Evolutionary conservation across 92 coral and sea anemone genomes (phyloP).

Genomic region (Chrysogorgia sp.): DNA sequence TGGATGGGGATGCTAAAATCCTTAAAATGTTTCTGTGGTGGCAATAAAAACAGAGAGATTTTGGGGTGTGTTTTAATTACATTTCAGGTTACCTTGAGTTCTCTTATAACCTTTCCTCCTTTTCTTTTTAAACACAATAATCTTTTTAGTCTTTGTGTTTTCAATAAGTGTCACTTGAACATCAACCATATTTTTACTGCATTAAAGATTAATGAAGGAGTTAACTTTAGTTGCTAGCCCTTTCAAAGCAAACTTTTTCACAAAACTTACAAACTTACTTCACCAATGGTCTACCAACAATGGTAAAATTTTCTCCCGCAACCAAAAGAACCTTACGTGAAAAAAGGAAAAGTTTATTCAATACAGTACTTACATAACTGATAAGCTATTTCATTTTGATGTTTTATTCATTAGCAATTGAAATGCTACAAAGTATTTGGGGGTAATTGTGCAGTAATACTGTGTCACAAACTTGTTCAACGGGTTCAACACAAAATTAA

Average conservation of each 20-base stretch:
- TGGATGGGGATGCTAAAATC: too few species aligned
- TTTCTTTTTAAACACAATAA: slow-evolving; percentile 93
- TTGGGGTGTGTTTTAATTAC: neutral
- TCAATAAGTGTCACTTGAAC: slow-evolving; percentile 89
- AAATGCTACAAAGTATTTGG: too few species aligned
- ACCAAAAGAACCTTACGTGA: slow-evolving; percentile 89
- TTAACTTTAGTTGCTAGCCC: neutral
- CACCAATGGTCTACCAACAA: slow-evolving; percentile 82
- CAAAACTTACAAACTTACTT: slow-evolving; percentile 61
- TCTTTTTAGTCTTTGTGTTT: slow-evolving; percentile 85
- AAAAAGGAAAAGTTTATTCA: slow-evolving; percentile 21
- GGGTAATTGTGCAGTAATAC: too few species aligned
- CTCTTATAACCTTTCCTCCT: slow-evolving; percentile 94
- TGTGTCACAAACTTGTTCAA: too few species aligned
- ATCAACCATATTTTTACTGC: slow-evolving; percentile 71
- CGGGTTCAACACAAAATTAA: too few species aligned
- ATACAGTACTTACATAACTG: too few species aligned
- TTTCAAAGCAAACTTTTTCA: neutral
- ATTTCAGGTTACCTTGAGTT: slow-evolving; percentile 67
- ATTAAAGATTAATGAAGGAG: neutral
- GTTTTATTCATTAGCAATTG: too few species aligned
- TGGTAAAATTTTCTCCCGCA: slow-evolving; percentile 91
- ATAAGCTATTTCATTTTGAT: too few species aligned
- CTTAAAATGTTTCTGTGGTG: too few species aligned
- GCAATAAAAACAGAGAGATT: too few species aligned